Evolutionary conservation across 2,797 vertebrate species (phyloP).

Genomic region (Sus cebifrons): DNA sequence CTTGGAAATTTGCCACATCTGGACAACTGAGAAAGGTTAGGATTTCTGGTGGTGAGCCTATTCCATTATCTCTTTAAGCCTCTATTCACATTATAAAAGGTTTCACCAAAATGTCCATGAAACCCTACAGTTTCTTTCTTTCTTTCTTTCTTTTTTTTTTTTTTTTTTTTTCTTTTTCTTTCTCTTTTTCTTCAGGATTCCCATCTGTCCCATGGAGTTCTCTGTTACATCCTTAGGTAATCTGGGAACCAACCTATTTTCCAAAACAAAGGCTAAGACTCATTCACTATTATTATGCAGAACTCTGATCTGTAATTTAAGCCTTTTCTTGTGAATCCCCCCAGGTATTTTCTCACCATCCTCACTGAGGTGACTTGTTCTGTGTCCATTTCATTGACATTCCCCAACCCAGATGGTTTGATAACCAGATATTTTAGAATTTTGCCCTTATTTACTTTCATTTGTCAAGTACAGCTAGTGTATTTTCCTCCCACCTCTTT

Average conservation of each 20-base stretch:
- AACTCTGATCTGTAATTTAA: constrained; percentile 88
- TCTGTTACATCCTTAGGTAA: constrained; percentile 89
- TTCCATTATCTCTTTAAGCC: constrained; percentile 74
- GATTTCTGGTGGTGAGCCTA: constrained; percentile 85
- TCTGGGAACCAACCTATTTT: constrained; percentile 85
- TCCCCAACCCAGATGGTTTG: constrained; percentile 86
- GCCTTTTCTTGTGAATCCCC: constrained; percentile 84
- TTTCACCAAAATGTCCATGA: constrained; percentile 87
- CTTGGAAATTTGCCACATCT: constrained; percentile 80
- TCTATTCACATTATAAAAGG: constrained; percentile 87
- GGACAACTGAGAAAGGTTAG: constrained; percentile 80
- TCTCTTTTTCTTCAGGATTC: constrained; percentile 84
- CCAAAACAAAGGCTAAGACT: constrained; percentile 88
- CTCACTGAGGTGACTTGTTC: constrained; percentile 86
- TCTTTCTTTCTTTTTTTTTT: neutral
- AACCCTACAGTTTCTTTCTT: constrained; percentile 82
- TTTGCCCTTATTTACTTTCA: constrained; percentile 82
- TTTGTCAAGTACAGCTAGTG: constrained; percentile 32
- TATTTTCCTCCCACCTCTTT: constrained; percentile 57
- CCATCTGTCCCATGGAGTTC: constrained; percentile 90
- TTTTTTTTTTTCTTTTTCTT: constrained; percentile 27
- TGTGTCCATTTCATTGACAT: constrained; percentile 82
- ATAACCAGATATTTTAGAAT: constrained; percentile 82
- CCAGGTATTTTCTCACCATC: constrained; percentile 85
- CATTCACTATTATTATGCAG: constrained; percentile 87